These are phyloP conservation scores for Siniperca obscura DNA, from an alignment of 2,797 vertebrate species.

Conservation along the genomic window DNA sequence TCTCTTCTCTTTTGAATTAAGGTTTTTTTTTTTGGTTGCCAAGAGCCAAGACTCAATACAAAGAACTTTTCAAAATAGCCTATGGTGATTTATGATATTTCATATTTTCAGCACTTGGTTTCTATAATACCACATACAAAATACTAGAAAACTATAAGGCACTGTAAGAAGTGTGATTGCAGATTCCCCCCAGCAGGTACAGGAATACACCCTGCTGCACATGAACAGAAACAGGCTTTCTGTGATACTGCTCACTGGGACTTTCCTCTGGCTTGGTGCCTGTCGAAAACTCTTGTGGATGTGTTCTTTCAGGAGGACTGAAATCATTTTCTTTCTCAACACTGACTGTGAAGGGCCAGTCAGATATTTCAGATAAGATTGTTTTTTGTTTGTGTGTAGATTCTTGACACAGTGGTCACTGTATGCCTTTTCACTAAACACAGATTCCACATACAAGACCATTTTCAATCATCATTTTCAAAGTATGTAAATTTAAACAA, in stretches of 20 bases:
- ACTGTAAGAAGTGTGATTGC: neutral
- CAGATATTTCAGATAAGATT: slow-evolving; percentile 18
- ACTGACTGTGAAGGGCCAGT: neutral
- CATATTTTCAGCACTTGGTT: neutral
- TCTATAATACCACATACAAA: neutral
- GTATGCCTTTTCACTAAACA: neutral
- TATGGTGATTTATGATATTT: too few species aligned
- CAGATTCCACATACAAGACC: neutral
- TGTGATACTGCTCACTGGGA: slow-evolving; percentile 17
- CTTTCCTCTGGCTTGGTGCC: slow-evolving; percentile 41
- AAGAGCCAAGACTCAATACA: neutral
- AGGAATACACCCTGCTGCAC: slow-evolving; percentile 3
- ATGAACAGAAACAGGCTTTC: neutral
- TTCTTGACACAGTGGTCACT: neutral
- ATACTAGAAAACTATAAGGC: neutral
- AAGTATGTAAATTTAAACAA: neutral
- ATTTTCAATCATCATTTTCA: neutral
- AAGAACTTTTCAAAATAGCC: neutral
- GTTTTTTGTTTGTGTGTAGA: neutral
- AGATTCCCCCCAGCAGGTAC: neutral
- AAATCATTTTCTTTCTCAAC: neutral
- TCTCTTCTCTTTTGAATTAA: too few species aligned
- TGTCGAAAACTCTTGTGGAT: slow-evolving; percentile 3
- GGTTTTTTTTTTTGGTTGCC: neutral
- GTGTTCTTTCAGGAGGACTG: neutral